These are phyloP conservation scores for Adelognathus sp. DNA, from an alignment of 2,888 invertebrate species.

Conservation along the genomic window DNA sequence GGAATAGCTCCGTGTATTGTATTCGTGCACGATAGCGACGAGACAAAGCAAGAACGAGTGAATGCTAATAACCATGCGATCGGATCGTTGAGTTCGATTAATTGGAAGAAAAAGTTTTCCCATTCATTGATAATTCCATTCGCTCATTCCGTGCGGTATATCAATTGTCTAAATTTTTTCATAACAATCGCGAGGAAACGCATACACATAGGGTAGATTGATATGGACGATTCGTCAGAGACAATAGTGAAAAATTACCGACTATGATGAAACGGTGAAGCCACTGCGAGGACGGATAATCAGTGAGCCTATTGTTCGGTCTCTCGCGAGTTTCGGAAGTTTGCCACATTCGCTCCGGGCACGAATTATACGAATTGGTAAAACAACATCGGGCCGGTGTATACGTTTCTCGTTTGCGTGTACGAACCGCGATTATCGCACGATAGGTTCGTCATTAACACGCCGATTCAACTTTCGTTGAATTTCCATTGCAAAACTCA, in stretches of 20 bases:
- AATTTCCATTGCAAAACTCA: constrained; percentile 11
- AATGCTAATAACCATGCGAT: too few species aligned
- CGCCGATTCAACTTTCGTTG: constrained; percentile 9
- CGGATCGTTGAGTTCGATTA: too few species aligned
- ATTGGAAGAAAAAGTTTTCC: too few species aligned
- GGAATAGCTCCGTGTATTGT: too few species aligned
- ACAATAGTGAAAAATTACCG: constrained; percentile 47
- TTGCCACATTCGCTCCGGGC: neutral
- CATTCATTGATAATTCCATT: too few species aligned
- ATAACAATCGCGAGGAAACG: neutral
- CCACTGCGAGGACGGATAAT: constrained; percentile 3
- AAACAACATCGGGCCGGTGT: neutral
- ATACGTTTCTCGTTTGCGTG: neutral
- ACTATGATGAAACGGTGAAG: neutral
- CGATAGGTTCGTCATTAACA: constrained; percentile 19
- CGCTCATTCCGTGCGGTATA: too few species aligned
- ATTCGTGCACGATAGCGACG: too few species aligned
- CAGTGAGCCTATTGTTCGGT: constrained; percentile 52
- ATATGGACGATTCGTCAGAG: neutral
- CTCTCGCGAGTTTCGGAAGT: neutral
- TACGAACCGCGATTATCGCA: neutral
- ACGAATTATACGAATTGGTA: neutral
- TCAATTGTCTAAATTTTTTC: neutral
- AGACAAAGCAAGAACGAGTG: too few species aligned
- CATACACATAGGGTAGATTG: too few species aligned